Base-by-base conservation (phyloP, 2,888 invertebrate genomes). In the Pandemis corylana region DNA sequence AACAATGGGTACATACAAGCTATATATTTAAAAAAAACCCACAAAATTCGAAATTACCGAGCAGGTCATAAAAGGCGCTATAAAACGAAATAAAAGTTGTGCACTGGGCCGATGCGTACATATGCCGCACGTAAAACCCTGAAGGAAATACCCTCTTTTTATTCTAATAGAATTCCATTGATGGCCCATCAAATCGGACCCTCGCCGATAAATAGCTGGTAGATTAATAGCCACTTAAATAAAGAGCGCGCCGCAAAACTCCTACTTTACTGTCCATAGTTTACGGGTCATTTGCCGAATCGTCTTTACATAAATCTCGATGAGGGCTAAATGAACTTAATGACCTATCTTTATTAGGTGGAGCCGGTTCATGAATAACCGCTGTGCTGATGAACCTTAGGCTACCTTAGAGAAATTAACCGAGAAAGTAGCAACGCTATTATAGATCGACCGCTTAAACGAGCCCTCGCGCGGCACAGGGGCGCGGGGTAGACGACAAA, bases 131-230 rank as follows among this genome's bases (percentile, higher is more conserved):
- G 44, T 68, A 42, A 72, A 68, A 59, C 44, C 53, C 61, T 12
- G 44, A 46, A 36, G 28, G 20, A 59, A 51, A 51, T 63, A 68
- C 42, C 64, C 61, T 67, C 62, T 72, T 68, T 72, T 72, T 73
- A 69, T 73, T 73, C 68, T 69, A 69, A 73, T 73, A 73, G 68
- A 73, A 69, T 65, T 59, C 56, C 68, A 65, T 69, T 74, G 73
- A 74, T 74, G 56, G 69, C 49, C 69, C 69, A 74, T 74, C 65
- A 74, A 74, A 74, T 20, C 64, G n/a, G 7, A 15, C 51, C 12
- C 69, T 46, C 44, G 62, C 7, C 61, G 36, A 74, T 74, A 65
- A 74, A 74, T 73, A 73, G 64, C 56, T 64, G 56, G 59, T 12
- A 59, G 59, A 69, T 74, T 69, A 73, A 73, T 73, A 67, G 61